Evolutionary conservation across 2,888 invertebrate species (phyloP).

Genomic region (Aspidiotus destructor): DNA sequence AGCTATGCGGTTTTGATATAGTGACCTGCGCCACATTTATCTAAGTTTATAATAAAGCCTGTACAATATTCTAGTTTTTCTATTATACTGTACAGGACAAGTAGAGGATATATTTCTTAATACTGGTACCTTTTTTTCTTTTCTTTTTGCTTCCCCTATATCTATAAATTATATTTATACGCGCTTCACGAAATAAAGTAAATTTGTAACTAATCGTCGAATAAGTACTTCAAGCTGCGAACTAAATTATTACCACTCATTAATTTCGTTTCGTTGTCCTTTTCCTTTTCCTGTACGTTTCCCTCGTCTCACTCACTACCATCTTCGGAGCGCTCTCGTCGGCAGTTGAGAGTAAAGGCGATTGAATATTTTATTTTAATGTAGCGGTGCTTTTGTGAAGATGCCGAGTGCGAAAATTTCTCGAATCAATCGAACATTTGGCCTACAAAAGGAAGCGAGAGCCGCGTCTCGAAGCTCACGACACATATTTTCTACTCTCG

Average conservation of each 20-base stretch:
- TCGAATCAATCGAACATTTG: slow-evolving; percentile 2
- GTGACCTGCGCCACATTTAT: no score
- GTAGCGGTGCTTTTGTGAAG: no score
- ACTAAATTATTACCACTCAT: slow-evolving; percentile 28
- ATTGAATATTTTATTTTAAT: no score
- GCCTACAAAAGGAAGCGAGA: neutral
- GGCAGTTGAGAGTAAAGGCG: no score
- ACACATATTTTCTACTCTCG: no score
- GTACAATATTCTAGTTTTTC: no score
- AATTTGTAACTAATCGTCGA: slow-evolving; percentile 30
- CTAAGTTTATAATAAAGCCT: no score
- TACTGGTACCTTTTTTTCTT: neutral
- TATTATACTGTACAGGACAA: no score
- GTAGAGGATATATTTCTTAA: neutral
- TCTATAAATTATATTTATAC: slow-evolving; percentile 15
- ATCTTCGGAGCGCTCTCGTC: neutral
- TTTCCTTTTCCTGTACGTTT: neutral
- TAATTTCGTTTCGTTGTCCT: slow-evolving; percentile 15
- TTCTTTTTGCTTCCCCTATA: neutral
- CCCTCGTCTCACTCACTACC: neutral
- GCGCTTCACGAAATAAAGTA: slow-evolving; percentile 11
- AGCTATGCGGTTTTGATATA: no score
- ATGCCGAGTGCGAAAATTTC: neutral
- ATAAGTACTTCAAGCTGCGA: slow-evolving; percentile 27
- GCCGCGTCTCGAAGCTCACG: no score